phyloP scores from a whole-genome alignment of 2,113 vertebrate species.

The Gracilinanus agilis region DNA sequence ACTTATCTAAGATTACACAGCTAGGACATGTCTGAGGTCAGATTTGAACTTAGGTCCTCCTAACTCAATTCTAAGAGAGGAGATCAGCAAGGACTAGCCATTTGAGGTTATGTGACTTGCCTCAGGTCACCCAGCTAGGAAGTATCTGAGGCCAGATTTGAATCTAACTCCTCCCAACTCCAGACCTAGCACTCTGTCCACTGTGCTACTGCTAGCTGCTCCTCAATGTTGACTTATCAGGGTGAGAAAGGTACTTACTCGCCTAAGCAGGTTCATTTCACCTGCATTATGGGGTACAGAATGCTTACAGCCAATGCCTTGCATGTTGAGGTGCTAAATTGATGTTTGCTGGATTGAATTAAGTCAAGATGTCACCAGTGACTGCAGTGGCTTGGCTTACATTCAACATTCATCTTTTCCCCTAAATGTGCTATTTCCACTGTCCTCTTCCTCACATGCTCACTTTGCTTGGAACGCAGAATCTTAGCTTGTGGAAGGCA shows the following conservation, averaged over 20 bases:
- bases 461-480: background rate
- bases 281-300: background rate
- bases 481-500: background rate
- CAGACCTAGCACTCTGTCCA: too few species aligned
- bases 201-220: too few species aligned
- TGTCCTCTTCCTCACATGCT: background rate
- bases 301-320: background rate
- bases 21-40: too few species aligned
- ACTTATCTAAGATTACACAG: too few species aligned
- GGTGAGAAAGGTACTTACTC: background rate
- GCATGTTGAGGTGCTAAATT: background rate
- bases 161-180: too few species aligned
- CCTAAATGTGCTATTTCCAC: background rate
- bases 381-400: background rate
- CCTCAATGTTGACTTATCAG: background rate
- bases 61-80: too few species aligned
- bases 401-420: background rate
- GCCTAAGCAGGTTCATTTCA: background rate
- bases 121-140: too few species aligned
- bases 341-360: background rate
- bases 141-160: too few species aligned
- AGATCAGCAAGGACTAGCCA: too few species aligned
- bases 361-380: background rate
- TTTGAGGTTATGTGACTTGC: too few species aligned
- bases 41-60: too few species aligned